Base-by-base conservation (phyloP, 2,888 invertebrate species). In the Seira sanloemensis region DNA sequence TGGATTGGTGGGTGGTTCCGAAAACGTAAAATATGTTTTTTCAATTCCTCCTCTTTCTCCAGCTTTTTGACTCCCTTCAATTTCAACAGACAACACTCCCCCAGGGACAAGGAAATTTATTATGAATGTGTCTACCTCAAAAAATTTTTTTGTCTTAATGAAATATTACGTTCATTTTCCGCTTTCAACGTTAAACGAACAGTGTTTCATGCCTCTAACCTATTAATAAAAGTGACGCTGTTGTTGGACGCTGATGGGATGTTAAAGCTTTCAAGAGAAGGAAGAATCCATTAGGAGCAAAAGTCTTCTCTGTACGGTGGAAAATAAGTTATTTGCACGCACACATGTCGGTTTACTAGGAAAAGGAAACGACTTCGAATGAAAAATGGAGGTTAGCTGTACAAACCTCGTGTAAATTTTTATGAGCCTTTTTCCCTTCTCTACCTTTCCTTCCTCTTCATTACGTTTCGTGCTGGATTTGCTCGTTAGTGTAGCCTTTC, bases 1-100 rank as follows among this genome's bases (percentile, higher is more conserved):
- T 19, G 58, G 77, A 77, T 46, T 68, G 68, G 68, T 68, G 77
- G 77, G 77, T 77, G 77, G 77, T 77, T 77, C 77, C 77, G 26
- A 67, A 67, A n/a, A n/a, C n/a, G n/a, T n/a, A 19, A 12, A 26
- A 77, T 77, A 50, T 68, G 68, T 77, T 68, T 50, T 26, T 77
- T 77, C 27, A n/a, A 25, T 76, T 76, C 24, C 26, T 27, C 65
- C 19, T 62, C 5, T n/a, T 65, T 23, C 68, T 68, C 68, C 16
- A 68, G 37, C 68, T 77, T 77, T 77, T 77, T 58, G 77, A 68
- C 77, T 77, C 46, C 77, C 54, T 68, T n/a, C n/a, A n/a, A n/a
- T 54, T 77, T 77, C 54, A 54, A 77, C 77, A 77, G 68, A 68
- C n/a, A n/a, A n/a, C n/a, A n/a, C n/a, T n/a, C n/a, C n/a, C n/a